Conservation (phyloP, 2,113 vertebrate genomes). For the Phasianus colchicus region DNA sequence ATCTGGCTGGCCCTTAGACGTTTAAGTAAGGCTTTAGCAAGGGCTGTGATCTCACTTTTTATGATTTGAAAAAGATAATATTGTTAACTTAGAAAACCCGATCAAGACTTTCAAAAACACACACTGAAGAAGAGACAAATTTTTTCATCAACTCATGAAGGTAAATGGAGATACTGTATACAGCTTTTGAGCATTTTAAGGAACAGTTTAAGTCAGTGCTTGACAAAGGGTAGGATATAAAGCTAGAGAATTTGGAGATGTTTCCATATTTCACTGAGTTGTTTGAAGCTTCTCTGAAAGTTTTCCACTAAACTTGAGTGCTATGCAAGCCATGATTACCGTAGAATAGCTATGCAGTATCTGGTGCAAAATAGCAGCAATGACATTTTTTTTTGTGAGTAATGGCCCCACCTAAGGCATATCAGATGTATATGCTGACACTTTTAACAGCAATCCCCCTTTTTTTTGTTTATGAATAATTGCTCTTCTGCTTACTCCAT, state of each 20-base stretch:
- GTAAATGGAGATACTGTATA: not conserved
- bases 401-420: conserved; percentile 1
- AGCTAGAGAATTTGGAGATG: not conserved
- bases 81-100: not conserved
- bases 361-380: not conserved
- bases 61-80: not conserved
- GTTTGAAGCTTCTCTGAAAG: not conserved
- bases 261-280: not conserved
- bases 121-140: not conserved
- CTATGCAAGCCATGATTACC: not conserved
- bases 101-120: not conserved
- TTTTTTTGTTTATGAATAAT: conserved; percentile 56
- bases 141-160: not conserved
- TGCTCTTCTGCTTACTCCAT: not conserved
- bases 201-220: not conserved
- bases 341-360: not conserved
- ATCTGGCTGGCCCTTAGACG: not conserved
- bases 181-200: not conserved
- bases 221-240: not conserved
- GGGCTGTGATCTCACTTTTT: not conserved
- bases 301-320: not conserved
- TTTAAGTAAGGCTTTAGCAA: not conserved
- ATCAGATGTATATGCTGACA: conserved; percentile 15
- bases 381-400: not conserved
- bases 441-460: not conserved